phyloP scores from a whole-genome alignment of 2,888 invertebrate species.

The Branchellion lobata region DNA sequence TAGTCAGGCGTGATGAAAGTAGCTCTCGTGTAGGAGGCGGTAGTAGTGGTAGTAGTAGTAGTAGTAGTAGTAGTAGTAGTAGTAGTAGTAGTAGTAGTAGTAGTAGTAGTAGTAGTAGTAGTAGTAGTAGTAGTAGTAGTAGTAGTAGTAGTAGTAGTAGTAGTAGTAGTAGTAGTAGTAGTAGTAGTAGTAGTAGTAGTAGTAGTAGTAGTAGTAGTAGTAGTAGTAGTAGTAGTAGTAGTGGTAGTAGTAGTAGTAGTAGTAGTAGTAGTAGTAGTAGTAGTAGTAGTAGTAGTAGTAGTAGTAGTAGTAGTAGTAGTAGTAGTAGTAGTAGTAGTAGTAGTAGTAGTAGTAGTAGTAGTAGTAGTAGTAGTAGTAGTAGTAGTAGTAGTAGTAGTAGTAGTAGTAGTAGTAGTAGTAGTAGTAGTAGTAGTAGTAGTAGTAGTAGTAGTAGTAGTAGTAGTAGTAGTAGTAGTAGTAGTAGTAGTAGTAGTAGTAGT shows the following conservation, averaged over 20 bases:
- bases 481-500: background rate
- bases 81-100: conserved; percentile 13
- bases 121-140: background rate
- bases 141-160: conserved; percentile 10
- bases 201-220: conserved; percentile 18
- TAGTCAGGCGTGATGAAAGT: conserved; percentile 3
- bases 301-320: conserved; percentile 27
- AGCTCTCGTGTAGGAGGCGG: background rate
- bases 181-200: conserved; percentile 29
- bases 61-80: conserved; percentile 16
- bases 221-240: too few relatives aligned
- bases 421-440: conserved; percentile 21
- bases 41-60: background rate
- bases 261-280: too few relatives aligned
- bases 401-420: conserved; percentile 27
- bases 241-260: too few relatives aligned
- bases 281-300: conserved; percentile 15
- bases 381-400: conserved; percentile 29
- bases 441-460: conserved; percentile 19
- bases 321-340: conserved; percentile 8
- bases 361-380: conserved; percentile 23
- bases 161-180: conserved; percentile 27
- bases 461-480: background rate
- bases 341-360: background rate
- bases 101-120: conserved; percentile 23